Conservation (phyloP, 2,888 invertebrate genomes). For the Copidosoma aretas region DNA sequence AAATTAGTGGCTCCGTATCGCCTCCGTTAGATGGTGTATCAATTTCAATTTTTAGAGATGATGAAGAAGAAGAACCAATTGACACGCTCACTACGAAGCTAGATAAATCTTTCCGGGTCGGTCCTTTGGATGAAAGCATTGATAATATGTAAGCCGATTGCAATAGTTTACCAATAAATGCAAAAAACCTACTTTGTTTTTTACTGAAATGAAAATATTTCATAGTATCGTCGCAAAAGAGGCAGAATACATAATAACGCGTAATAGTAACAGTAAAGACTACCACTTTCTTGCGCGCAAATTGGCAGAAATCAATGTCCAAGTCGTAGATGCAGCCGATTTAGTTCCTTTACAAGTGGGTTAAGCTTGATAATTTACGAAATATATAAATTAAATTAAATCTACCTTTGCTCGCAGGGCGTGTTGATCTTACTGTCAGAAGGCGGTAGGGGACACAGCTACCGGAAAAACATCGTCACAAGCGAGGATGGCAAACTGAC, state of each 20-base stretch:
- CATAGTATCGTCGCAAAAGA: slow-evolving; percentile 75
- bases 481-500: slow-evolving; percentile 75
- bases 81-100: slow-evolving; percentile 66
- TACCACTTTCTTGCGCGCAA: slow-evolving; percentile 81
- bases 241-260: slow-evolving; percentile 81
- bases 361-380: neutral
- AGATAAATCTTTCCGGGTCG: slow-evolving; percentile 82
- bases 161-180: neutral
- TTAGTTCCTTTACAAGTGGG: slow-evolving; percentile 71
- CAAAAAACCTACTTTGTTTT: neutral
- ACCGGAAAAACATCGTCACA: slow-evolving; percentile 87
- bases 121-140: slow-evolving; percentile 79
- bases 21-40: slow-evolving; percentile 56
- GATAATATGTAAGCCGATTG: slow-evolving; percentile 66
- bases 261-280: slow-evolving; percentile 71
- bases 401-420: slow-evolving; percentile 64
- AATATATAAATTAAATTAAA: neutral
- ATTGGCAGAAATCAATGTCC: slow-evolving; percentile 83
- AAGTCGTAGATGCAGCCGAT: slow-evolving; percentile 73
- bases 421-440: slow-evolving; percentile 91
- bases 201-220: slow-evolving; percentile 3
- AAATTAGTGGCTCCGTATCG: slow-evolving; percentile 52
- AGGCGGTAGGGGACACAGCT: slow-evolving; percentile 69
- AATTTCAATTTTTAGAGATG: slow-evolving; percentile 54
- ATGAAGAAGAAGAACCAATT: slow-evolving; percentile 53